These are phyloP conservation scores for Drosophila nikananu DNA, from an alignment of 1,140 invertebrate genomes.

Conservation along the genomic window DNA sequence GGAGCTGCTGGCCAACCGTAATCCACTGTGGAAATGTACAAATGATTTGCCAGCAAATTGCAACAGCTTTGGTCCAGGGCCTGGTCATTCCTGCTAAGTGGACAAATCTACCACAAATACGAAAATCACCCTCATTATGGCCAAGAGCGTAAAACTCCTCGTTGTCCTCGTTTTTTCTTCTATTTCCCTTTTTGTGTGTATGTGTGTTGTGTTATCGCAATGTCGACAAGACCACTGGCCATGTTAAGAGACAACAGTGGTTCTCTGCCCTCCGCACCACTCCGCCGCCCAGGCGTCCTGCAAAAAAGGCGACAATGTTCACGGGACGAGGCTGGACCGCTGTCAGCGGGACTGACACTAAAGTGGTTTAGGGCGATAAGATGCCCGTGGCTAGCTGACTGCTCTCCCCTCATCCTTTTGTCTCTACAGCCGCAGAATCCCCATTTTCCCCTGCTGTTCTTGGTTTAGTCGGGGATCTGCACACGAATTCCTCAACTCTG, in stretches of 20 bases:
- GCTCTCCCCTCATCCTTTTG: background rate
- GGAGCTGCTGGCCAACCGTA: slow-evolving; percentile 44
- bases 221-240: slow-evolving; percentile 80
- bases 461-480: slow-evolving; percentile 5
- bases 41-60: slow-evolving; percentile 83
- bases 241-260: slow-evolving; percentile 75
- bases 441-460: background rate
- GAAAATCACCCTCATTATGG: slow-evolving; percentile 85
- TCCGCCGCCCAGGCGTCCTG: slow-evolving; percentile 23
- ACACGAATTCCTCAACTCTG: slow-evolving; percentile 14
- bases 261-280: slow-evolving; percentile 17
- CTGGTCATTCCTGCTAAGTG: slow-evolving; percentile 81
- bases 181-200: slow-evolving; percentile 19
- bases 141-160: slow-evolving; percentile 71
- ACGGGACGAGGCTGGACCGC: slow-evolving; percentile 67
- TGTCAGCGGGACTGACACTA: slow-evolving; percentile 82
- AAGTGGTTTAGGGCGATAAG: slow-evolving; percentile 84
- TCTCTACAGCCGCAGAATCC: background rate
- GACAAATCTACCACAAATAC: slow-evolving; percentile 85
- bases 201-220: slow-evolving; percentile 70
- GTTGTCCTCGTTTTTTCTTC: slow-evolving; percentile 7
- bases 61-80: slow-evolving; percentile 61
- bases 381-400: slow-evolving; percentile 58
- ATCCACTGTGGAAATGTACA: slow-evolving; percentile 83
- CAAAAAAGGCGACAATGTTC: slow-evolving; percentile 76